Conservation (phyloP, 2,113 vertebrate genomes). For the Zapornia atra region DNA sequence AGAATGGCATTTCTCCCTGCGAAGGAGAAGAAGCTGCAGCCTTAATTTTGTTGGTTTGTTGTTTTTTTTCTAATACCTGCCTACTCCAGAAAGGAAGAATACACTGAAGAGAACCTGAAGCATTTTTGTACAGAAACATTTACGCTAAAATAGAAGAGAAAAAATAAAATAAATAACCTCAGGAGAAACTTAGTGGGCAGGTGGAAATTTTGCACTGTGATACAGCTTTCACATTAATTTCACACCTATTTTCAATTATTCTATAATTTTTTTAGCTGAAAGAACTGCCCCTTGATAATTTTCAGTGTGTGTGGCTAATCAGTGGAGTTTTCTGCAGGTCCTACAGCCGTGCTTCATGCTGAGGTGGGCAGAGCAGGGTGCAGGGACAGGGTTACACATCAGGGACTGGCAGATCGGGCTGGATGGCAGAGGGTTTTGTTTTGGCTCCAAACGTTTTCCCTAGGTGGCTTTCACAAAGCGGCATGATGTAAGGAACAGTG, state of each 20-base stretch:
- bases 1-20: neutral
- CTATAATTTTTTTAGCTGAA: neutral
- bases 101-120: neutral
- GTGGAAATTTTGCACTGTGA: constrained; percentile 79
- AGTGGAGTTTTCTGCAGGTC: constrained; percentile 2
- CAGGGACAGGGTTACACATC: neutral
- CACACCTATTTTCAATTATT: constrained; percentile 6
- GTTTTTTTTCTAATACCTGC: constrained; percentile 17
- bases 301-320: neutral
- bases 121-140: constrained; percentile 21
- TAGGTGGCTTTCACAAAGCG: neutral
- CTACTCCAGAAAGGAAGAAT: neutral
- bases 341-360: neutral
- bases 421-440: neutral
- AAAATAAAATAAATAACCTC: constrained; percentile 48
- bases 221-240: constrained; percentile 60
- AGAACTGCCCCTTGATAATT: constrained; percentile 10
- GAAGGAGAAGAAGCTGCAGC: constrained; percentile 40
- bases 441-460: neutral
- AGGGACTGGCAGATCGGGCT: neutral
- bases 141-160: neutral
- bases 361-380: neutral
- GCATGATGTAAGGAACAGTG: neutral
- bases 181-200: constrained; percentile 69
- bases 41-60: constrained; percentile 51